A percentile compares a stretch with the other conserved stretches of the same genome.
These are phyloP conservation scores for Chydorus sphaericus DNA, from an alignment of 2,888 invertebrate genomes.

Conservation along the genomic window DNA sequence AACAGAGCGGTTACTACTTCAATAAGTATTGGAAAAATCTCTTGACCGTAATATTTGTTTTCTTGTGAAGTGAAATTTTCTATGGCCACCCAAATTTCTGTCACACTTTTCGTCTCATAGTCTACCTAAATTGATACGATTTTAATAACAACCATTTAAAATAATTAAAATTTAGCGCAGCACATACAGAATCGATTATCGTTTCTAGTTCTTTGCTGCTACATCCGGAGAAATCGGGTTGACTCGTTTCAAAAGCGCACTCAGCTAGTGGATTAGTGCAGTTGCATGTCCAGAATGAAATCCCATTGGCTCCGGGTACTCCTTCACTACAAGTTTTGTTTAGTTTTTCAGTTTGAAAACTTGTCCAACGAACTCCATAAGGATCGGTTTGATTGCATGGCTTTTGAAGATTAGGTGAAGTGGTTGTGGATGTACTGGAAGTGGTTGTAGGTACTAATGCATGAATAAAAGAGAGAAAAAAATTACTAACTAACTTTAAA, in stretches of 20 bases:
- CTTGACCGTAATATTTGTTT: constrained; percentile 11
- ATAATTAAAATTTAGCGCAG: too few species aligned
- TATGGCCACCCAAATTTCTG: neutral
- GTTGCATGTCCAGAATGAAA: neutral
- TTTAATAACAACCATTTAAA: too few species aligned
- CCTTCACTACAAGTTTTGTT: too few species aligned
- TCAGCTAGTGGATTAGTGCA: too few species aligned
- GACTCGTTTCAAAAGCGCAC: neutral
- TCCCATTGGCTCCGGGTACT: neutral
- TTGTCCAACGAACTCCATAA: neutral
- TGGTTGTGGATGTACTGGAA: too few species aligned
- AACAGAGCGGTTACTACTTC: neutral
- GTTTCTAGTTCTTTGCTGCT: neutral
- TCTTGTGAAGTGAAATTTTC: neutral
- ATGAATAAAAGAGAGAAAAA: too few species aligned
- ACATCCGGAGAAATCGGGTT: neutral
- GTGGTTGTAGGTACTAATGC: too few species aligned
- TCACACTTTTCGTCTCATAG: neutral
- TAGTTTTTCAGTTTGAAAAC: neutral
- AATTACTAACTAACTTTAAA: too few species aligned
- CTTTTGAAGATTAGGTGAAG: too few species aligned
- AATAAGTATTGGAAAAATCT: constrained; percentile 11
- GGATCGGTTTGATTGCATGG: neutral
- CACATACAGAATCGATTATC: neutral
- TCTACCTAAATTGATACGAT: neutral